Evolutionary conservation across 2,888 invertebrate genomes (phyloP).

Genomic region (Labia minor): DNA sequence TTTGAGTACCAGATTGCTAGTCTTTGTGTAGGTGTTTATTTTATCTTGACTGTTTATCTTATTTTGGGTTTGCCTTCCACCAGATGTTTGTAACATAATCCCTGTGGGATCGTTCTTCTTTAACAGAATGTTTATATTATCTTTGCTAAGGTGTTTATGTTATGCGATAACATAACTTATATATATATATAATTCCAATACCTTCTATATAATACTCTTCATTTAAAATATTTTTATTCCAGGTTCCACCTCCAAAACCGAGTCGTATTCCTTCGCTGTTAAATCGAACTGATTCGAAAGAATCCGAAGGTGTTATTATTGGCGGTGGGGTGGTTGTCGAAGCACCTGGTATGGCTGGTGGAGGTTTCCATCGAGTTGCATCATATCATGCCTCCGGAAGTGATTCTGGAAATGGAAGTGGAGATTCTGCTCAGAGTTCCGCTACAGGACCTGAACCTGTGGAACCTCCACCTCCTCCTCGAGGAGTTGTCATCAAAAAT

Average conservation of each 20-base stretch:
- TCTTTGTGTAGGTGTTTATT: too few species aligned
- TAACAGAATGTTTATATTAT: too few species aligned
- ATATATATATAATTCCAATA: too few species aligned
- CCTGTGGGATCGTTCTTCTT: too few species aligned
- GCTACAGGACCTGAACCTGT: conserved; percentile 32
- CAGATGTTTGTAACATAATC: too few species aligned
- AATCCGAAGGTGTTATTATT: neutral
- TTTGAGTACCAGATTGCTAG: too few species aligned
- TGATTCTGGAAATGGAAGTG: conserved; percentile 81
- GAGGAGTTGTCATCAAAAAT: conserved; percentile 57
- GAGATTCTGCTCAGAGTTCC: conserved; percentile 67
- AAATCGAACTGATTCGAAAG: conserved; percentile 25
- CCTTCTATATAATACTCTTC: too few species aligned
- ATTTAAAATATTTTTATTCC: too few species aligned
- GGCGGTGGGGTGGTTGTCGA: conserved; percentile 22
- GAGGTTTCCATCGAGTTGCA: conserved; percentile 40
- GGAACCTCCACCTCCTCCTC: conserved; percentile 25
- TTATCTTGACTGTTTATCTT: too few species aligned
- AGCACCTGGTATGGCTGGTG: conserved; percentile 47
- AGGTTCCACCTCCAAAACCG: conserved; percentile 34
- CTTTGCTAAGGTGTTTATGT: too few species aligned
- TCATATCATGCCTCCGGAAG: conserved; percentile 61
- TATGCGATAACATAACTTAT: too few species aligned
- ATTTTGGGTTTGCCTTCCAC: too few species aligned
- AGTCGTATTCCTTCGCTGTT: conserved; percentile 37